phyloP scores from a whole-genome alignment of 2,113 vertebrate species.

The Fukomys damarensis region DNA sequence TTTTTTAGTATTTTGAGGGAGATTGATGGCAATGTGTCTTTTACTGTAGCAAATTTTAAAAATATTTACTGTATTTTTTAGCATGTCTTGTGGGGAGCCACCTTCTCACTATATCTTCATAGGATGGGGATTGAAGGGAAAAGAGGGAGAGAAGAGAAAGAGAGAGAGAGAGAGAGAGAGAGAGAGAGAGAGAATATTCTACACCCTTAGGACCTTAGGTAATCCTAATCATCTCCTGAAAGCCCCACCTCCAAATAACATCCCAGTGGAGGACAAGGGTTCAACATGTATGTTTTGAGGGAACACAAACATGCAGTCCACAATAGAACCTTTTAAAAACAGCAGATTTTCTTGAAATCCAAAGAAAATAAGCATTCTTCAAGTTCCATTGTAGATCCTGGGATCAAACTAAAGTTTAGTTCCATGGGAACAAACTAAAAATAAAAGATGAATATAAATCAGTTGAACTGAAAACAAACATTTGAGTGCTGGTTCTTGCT shows the following conservation, averaged over 20 bases:
- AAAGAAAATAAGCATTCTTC: constrained; percentile 1
- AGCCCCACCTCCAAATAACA: background rate
- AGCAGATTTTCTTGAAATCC: background rate
- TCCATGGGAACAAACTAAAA: background rate
- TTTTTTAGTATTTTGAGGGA: background rate
- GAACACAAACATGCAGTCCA: background rate
- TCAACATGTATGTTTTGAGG: background rate
- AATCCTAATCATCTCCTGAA: background rate
- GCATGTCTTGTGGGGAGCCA: background rate
- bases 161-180: no score
- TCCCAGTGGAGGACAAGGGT: background rate
- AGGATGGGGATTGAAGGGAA: rapidly evolving
- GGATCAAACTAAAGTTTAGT: background rate
- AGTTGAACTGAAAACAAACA: background rate
- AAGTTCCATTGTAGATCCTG: background rate
- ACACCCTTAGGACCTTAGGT: background rate
- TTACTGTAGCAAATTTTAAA: background rate
- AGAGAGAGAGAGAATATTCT: background rate
- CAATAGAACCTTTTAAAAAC: background rate
- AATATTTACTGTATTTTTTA: background rate
- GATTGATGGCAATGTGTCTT: background rate
- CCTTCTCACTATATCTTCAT: background rate
- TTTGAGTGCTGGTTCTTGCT: background rate
- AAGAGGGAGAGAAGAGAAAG: background rate
- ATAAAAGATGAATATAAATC: background rate